Base-by-base conservation (phyloP, 2,113 vertebrate species). In the Thermophis baileyi region DNA sequence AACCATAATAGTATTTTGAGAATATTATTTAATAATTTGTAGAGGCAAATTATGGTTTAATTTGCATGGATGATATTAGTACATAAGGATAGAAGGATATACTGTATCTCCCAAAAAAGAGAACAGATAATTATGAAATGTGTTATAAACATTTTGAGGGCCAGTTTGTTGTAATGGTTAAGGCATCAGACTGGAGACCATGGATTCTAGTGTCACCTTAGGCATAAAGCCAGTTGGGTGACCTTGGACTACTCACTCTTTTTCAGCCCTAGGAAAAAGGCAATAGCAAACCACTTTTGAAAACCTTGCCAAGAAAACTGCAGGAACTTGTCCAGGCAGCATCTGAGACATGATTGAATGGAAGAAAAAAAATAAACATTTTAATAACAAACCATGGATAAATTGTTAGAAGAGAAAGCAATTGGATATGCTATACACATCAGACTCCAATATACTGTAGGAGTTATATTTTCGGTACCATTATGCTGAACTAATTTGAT, bases 371-470 rank as follows among this genome's bases (percentile, higher is more conserved):
- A 55, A 27, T 27, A 57, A 57, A 57, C 11, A 94, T 91, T 86
- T 88, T 69, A 89, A 60, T 27, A 89, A 90, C 47, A 94, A 90
- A 89, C 95, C 91, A 94, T 94, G 95, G 30, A 93, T 93, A 57
- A 96, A 93, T 60, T 30, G 25, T 46, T 89, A 94, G 93, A 93
- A 92, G 87, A 60, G 27, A 49, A 86, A 25, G 8, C 85, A 27
- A 91, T 60, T 90, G 0, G 10, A 86, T 87, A 11, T 1, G 40
- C 0, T 49, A 49, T 89, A 12, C 50, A 50, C 90, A 20, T 6
- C 81, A 27, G 16, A 94, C 0, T 94, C 87, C 87, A 91, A 93
- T 35, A 49, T 46, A 88, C 4, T 16, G 12, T 16, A 51, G 2
- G 89, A 49, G 40, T 10, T 88, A 89, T 93, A 89, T 95, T 94